Percentiles rank a stretch among this genome's conserved stretches.
phyloP scores from a whole-genome alignment of 2,797 vertebrate species.

The Semaprochilodus insignis region DNA sequence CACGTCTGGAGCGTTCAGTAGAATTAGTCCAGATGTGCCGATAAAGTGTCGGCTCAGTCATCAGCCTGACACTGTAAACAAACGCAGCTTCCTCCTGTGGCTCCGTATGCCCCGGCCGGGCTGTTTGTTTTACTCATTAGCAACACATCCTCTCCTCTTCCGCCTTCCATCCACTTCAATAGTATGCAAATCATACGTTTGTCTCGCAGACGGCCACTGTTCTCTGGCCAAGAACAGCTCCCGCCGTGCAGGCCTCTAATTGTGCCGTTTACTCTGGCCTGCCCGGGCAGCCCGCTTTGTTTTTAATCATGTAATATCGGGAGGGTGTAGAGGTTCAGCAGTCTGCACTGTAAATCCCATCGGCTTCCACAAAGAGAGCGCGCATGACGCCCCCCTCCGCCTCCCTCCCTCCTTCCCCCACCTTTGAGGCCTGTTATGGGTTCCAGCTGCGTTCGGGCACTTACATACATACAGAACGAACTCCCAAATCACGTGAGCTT shows the following conservation, averaged over 20 bases:
- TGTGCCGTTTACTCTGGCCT: conserved; percentile 70
- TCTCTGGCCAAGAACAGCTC: conserved; percentile 71
- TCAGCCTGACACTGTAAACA: conserved; percentile 72
- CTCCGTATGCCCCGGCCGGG: conserved; percentile 53
- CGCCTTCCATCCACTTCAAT: conserved; percentile 57
- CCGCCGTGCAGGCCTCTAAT: conserved; percentile 73
- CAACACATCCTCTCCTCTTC: conserved; percentile 63
- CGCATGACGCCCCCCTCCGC: no score
- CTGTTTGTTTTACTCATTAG: conserved; percentile 77
- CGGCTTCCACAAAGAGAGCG: conserved; percentile 66
- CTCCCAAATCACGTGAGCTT: conserved; percentile 41
- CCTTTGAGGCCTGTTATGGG: conserved; percentile 73
- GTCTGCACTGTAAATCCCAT: conserved; percentile 68
- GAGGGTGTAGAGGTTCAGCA: conserved; percentile 69
- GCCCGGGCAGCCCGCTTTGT: conserved; percentile 70
- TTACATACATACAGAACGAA: conserved; percentile 55
- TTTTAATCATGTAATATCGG: conserved; percentile 80
- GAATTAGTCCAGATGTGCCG: conserved; percentile 47
- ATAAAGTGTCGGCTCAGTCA: conserved; percentile 61
- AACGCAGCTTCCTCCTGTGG: conserved; percentile 57
- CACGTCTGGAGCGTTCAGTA: not conserved
- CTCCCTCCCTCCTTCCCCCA: not conserved
- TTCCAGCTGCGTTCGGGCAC: conserved; percentile 72
- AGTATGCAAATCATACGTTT: conserved; percentile 75
- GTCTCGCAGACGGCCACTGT: conserved; percentile 69